Evolutionary conservation across 2,113 vertebrate genomes (phyloP).

Genomic region (Todiramphus saurophagus): DNA sequence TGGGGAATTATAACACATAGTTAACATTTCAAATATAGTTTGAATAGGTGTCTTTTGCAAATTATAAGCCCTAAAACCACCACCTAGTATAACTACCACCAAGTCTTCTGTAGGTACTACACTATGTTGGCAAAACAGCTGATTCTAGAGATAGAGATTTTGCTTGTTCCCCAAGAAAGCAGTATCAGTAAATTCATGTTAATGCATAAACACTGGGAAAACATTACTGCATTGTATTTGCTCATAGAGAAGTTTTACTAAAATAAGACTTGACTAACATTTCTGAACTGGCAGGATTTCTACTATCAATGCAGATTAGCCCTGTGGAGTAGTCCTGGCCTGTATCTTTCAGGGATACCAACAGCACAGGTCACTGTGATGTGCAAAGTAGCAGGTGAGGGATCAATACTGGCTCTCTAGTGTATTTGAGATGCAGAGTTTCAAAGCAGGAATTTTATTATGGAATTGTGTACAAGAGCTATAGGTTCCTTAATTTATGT

Average conservation of each 20-base stretch:
- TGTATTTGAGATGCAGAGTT: background rate
- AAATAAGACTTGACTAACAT: background rate
- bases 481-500: background rate
- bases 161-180: background rate
- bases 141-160: background rate
- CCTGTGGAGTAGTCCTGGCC: background rate
- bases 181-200: background rate
- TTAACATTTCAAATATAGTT: slow-evolving; percentile 53
- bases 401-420: background rate
- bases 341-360: background rate
- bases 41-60: slow-evolving; percentile 54
- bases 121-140: background rate
- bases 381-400: background rate
- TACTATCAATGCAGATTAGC: background rate
- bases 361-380: rapidly evolving
- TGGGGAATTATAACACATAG: slow-evolving; percentile 19
- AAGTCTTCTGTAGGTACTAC: background rate
- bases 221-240: background rate
- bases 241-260: background rate
- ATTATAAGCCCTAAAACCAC: slow-evolving; percentile 34
- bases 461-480: background rate
- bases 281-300: background rate
- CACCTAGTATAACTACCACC: slow-evolving; percentile 19
- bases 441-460: background rate
- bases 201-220: background rate